Evolutionary conservation across 1,140 invertebrate species (phyloP).

Genomic region (Brachionus rotundiformis): DNA sequence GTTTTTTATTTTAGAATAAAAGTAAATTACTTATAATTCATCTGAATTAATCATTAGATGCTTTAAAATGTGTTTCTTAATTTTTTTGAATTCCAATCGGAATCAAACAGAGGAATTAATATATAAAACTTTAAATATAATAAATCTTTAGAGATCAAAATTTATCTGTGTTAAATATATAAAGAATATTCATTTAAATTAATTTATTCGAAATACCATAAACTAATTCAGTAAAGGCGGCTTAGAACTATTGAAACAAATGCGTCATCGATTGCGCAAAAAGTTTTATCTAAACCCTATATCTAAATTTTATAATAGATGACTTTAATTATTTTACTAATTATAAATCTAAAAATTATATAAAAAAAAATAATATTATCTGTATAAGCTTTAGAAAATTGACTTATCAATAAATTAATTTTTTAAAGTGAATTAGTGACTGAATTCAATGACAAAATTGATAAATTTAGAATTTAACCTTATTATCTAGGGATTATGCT

Average conservation of each 20-base stretch:
- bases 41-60: background rate
- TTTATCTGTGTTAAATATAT: background rate
- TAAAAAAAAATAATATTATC: no score
- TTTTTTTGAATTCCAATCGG: background rate
- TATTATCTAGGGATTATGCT: background rate
- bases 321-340: background rate
- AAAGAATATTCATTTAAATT: background rate
- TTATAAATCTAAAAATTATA: no score
- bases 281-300: background rate
- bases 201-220: background rate
- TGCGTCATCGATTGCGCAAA: background rate
- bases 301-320: background rate
- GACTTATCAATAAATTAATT: no score
- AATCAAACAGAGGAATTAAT: background rate
- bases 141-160: background rate
- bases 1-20: background rate
- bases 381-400: no score
- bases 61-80: background rate
- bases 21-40: background rate
- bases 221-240: background rate
- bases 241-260: background rate
- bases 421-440: no score
- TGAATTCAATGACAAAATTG: background rate
- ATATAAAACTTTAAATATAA: background rate
- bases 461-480: background rate